Conservation (phyloP, 2,888 invertebrate species). For the Steinernema scapterisci region DNA sequence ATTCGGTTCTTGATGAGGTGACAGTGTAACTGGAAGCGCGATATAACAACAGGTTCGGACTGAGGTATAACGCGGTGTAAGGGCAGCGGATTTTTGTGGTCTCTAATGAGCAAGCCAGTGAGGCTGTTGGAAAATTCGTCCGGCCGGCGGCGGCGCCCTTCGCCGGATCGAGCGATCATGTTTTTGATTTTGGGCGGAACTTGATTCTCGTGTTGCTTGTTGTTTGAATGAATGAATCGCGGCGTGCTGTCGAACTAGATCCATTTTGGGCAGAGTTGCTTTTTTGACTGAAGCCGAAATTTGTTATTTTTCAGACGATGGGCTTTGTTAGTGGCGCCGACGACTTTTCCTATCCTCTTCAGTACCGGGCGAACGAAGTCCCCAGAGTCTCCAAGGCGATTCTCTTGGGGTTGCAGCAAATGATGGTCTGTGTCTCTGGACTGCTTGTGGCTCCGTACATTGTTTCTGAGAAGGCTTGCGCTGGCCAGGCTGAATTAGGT, state of each 20-base stretch:
- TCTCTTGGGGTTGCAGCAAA: slow-evolving; percentile 52
- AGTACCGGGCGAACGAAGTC: slow-evolving; percentile 29
- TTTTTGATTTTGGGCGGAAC: too few relatives aligned
- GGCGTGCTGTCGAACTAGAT: neutral
- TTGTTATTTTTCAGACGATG: neutral
- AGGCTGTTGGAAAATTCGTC: too few relatives aligned
- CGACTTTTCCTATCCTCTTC: slow-evolving; percentile 13
- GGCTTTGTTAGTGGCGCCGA: neutral
- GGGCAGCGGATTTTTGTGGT: too few relatives aligned
- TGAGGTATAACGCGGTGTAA: too few relatives aligned
- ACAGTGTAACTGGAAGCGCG: too few relatives aligned
- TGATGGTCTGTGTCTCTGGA: slow-evolving; percentile 60
- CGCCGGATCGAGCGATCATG: too few relatives aligned
- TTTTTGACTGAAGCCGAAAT: too few relatives aligned
- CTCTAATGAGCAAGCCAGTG: too few relatives aligned
- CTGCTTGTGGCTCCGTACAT: slow-evolving; percentile 59
- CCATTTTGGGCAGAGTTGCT: neutral
- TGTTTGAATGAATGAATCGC: neutral
- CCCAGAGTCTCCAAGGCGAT: slow-evolving; percentile 41
- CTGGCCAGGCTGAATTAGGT: slow-evolving; percentile 53
- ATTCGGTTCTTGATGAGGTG: too few relatives aligned
- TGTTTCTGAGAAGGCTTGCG: slow-evolving; percentile 55
- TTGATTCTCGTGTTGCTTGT: neutral
- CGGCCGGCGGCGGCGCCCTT: too few relatives aligned
- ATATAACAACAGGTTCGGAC: too few relatives aligned